Conservation (phyloP, 2,113 vertebrate genomes). For the Grammomys surdaster region DNA sequence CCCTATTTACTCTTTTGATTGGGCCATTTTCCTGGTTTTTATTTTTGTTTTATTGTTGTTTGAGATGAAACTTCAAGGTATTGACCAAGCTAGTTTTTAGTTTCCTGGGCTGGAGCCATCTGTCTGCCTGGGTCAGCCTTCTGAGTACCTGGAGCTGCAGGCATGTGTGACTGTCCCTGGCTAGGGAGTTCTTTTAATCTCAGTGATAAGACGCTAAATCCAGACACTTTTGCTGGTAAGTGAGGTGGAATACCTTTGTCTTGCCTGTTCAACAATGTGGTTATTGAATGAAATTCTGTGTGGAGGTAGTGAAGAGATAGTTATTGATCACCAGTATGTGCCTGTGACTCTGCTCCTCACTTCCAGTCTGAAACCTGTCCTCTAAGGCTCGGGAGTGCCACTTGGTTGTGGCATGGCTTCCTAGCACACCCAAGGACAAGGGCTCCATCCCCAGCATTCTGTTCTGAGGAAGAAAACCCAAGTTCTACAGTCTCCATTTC, state of each 20-base stretch:
- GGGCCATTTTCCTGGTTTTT: not conserved
- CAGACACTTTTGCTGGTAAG: not conserved
- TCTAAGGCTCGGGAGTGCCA: too few species aligned
- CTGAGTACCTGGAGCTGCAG: not conserved
- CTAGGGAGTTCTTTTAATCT: not conserved
- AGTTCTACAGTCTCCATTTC: not conserved
- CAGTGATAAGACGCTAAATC: not conserved
- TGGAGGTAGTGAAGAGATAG: not conserved
- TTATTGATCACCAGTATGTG: not conserved
- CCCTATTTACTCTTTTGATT: not conserved
- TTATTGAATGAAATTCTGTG: not conserved
- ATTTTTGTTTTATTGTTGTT: conserved; percentile 17
- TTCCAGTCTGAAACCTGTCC: not conserved
- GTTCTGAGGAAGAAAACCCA: not conserved
- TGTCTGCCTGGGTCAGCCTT: not conserved
- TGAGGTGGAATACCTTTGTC: not conserved
- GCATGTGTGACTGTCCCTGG: too few species aligned
- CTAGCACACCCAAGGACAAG: not conserved
- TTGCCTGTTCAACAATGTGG: not conserved
- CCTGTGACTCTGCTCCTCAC: not conserved
- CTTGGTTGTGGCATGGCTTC: not conserved
- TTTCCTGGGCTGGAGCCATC: not conserved
- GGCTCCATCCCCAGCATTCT: too few species aligned
- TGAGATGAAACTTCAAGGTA: not conserved
- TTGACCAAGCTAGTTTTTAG: not conserved